Percentiles rank a stretch among this genome's conserved stretches.
phyloP scores from a whole-genome alignment of 2,888 invertebrate species.

The Empis stercorea region DNA sequence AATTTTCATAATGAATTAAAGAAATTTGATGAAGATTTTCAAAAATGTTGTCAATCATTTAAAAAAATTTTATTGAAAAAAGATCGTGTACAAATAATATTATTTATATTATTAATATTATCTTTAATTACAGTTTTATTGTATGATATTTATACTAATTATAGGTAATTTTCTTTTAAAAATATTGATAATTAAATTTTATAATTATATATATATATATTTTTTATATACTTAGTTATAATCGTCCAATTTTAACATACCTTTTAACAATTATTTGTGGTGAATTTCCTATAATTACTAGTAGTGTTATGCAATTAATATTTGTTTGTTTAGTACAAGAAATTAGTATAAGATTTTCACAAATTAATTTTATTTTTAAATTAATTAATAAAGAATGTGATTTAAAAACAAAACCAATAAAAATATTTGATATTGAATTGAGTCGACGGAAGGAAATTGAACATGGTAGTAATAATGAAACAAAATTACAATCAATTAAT shows the following conservation, averaged over 20 bases:
- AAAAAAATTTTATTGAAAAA: slow-evolving; percentile 10
- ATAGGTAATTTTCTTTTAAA: not conserved
- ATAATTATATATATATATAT: not conserved
- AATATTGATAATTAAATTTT: not conserved
- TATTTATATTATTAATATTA: not conserved
- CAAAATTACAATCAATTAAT: slow-evolving; percentile 4
- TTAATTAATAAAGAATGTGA: slow-evolving; percentile 28
- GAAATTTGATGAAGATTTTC: slow-evolving; percentile 24
- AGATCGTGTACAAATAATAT: slow-evolving; percentile 14
- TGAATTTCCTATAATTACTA: slow-evolving; percentile 26
- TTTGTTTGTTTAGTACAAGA: slow-evolving; percentile 29
- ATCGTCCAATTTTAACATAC: too few relatives aligned
- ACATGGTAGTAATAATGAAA: slow-evolving; percentile 14
- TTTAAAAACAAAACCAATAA: slow-evolving; percentile 22
- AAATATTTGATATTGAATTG: slow-evolving; percentile 28
- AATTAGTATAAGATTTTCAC: slow-evolving; percentile 28
- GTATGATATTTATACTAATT: not conserved
- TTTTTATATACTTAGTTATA: not conserved
- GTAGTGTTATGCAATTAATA: slow-evolving; percentile 28
- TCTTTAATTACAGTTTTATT: not conserved
- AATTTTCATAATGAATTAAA: slow-evolving; percentile 22
- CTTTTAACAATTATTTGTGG: not conserved
- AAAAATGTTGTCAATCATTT: slow-evolving; percentile 20
- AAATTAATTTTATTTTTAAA: slow-evolving; percentile 27
- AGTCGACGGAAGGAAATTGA: not conserved